Evolutionary conservation across 2,888 invertebrate species (phyloP).

Genomic region (Onthophagus sagittarius): DNA sequence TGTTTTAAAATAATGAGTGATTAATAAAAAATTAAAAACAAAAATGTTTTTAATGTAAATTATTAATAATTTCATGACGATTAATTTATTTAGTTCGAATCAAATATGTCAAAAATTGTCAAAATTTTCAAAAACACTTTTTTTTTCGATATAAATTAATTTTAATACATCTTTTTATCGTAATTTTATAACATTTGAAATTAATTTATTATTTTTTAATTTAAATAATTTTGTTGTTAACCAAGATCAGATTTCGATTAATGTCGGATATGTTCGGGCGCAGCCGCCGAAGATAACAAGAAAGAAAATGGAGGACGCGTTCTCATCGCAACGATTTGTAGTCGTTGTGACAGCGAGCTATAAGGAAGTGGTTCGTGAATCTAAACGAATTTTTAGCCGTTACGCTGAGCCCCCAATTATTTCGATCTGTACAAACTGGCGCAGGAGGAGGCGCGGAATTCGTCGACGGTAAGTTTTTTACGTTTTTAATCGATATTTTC

Average conservation of each 20-base stretch:
- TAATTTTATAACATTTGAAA: no score
- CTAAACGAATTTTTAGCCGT: conserved; percentile 21
- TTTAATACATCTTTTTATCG: no score
- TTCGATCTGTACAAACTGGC: conserved; percentile 14
- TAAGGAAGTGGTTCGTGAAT: conserved; percentile 19
- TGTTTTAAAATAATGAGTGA: no score
- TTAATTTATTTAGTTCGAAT: no score
- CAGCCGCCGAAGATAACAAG: conserved; percentile 22
- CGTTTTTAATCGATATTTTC: conserved; percentile 30
- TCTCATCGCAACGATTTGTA: conserved; percentile 42
- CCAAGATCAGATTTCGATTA: background rate
- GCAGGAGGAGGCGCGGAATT: conserved; percentile 22
- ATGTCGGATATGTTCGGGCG: conserved; percentile 13
- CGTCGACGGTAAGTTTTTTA: conserved; percentile 34
- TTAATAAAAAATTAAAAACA: no score
- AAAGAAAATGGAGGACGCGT: conserved; percentile 34
- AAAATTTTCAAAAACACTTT: no score
- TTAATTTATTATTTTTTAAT: no score
- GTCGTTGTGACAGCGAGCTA: conserved; percentile 36
- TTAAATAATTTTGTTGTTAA: background rate
- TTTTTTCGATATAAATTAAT: no score
- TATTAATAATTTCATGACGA: no score
- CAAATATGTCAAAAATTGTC: no score
- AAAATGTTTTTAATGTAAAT: no score
- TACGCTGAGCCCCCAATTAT: conserved; percentile 2